Conservation (phyloP, 92 coral and sea anemone species). For the Porites rus region DNA sequence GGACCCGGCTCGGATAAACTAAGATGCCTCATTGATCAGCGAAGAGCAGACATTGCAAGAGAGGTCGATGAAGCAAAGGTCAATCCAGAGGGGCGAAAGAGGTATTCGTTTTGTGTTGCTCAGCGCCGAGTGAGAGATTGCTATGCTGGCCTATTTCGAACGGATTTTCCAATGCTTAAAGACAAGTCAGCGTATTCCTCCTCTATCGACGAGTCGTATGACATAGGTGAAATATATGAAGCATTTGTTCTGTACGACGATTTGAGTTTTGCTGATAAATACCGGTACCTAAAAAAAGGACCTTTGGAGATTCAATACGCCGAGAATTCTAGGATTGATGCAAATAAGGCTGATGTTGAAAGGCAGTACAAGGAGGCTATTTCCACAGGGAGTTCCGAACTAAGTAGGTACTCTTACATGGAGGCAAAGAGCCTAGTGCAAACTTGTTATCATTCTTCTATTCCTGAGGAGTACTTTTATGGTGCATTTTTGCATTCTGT, state of each 20-base stretch:
- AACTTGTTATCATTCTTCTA: not conserved
- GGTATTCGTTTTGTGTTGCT: conserved; percentile 21
- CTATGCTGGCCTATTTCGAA: conserved; percentile 11
- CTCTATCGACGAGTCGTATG: no score
- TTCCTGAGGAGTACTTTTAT: no score
- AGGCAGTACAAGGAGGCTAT: no score
- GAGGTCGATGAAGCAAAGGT: not conserved
- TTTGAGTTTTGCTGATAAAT: no score
- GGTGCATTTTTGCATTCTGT: not conserved
- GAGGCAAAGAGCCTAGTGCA: not conserved
- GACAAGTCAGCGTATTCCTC: no score
- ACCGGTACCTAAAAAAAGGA: no score
- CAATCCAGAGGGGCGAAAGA: not conserved
- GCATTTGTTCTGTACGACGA: no score
- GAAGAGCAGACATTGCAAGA: not conserved
- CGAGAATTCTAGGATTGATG: no score
- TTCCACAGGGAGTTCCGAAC: not conserved
- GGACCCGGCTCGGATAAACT: not conserved
- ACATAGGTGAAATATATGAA: no score
- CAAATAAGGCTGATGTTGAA: no score
- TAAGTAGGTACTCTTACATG: not conserved
- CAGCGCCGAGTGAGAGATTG: conserved; percentile 31
- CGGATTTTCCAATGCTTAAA: not conserved
- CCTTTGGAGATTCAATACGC: no score
- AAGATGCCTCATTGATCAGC: not conserved